Evolutionary conservation across 1,140 invertebrate species (phyloP).

Genomic region (Cotesia vestalis): DNA sequence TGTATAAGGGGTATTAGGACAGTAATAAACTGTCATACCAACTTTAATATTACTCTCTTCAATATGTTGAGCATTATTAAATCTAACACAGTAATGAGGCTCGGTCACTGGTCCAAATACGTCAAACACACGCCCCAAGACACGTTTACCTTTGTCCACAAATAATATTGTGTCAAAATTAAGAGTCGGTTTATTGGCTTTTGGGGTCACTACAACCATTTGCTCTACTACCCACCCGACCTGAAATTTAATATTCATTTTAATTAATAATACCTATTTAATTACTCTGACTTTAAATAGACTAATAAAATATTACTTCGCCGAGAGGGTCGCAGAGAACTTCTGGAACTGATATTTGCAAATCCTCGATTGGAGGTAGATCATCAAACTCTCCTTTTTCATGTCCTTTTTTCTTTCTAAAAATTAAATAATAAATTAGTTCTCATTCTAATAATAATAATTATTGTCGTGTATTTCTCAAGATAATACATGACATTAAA

Average conservation of each 20-base stretch:
- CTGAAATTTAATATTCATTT: conserved; percentile 42
- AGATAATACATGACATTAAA: no score
- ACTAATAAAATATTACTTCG: conserved; percentile 61
- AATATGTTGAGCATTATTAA: conserved; percentile 82
- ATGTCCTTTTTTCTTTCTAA: conserved; percentile 17
- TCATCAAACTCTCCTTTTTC: conserved; percentile 69
- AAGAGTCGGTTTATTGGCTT: conserved; percentile 73
- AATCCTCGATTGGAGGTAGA: conserved; percentile 84
- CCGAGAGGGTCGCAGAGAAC: conserved; percentile 80
- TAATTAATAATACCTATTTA: conserved; percentile 16
- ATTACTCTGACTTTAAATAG: conserved; percentile 31
- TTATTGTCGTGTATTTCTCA: conserved; percentile 20
- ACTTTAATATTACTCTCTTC: conserved; percentile 70
- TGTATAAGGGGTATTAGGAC: conserved; percentile 78
- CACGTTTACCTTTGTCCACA: conserved; percentile 74
- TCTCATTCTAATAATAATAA: conserved; percentile 13
- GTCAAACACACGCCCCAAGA: conserved; percentile 86
- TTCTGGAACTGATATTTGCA: conserved; percentile 80
- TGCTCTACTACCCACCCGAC: conserved; percentile 60
- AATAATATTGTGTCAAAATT: conserved; percentile 88
- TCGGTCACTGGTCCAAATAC: conserved; percentile 84
- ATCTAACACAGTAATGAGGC: conserved; percentile 84
- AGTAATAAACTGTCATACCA: conserved; percentile 81
- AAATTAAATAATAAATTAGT: conserved; percentile 14
- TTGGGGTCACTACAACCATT: conserved; percentile 58